These are phyloP conservation scores for Sebastiscus tertius DNA, from an alignment of 2,797 vertebrate genomes.

Conservation along the genomic window DNA sequence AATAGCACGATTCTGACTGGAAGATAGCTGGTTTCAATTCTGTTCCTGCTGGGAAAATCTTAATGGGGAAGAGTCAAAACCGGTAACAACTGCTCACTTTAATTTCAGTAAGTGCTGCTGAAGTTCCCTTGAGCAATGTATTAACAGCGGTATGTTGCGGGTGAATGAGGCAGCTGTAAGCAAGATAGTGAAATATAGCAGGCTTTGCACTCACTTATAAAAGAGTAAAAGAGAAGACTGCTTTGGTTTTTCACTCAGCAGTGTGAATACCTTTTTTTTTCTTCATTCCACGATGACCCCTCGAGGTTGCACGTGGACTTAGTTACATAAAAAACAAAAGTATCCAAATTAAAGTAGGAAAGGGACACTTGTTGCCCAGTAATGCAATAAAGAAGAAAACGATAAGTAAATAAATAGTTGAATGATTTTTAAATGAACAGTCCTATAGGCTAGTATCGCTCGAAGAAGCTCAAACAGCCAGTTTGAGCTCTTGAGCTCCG, in stretches of 20 bases:
- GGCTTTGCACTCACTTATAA: slow-evolving; percentile 3
- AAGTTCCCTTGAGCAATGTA: slow-evolving; percentile 29
- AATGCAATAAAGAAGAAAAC: not conserved
- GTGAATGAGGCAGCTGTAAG: slow-evolving; percentile 7
- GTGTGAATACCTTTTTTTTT: not conserved
- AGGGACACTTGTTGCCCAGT: not conserved
- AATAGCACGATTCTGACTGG: slow-evolving; percentile 7
- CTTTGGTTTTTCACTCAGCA: not conserved
- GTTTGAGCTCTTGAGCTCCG: too few species aligned
- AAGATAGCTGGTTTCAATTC: slow-evolving; percentile 49
- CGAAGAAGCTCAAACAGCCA: too few species aligned
- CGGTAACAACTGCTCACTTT: slow-evolving; percentile 2
- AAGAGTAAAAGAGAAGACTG: not conserved
- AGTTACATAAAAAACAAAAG: not conserved
- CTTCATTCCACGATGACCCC: not conserved
- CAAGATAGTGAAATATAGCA: not conserved
- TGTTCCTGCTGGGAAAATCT: slow-evolving; percentile 7
- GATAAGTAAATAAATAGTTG: not conserved
- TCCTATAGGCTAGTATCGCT: not conserved
- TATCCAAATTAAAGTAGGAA: not conserved
- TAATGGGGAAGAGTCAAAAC: not conserved
- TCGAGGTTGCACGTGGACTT: not conserved
- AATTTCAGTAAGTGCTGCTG: slow-evolving; percentile 25
- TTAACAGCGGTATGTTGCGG: not conserved
- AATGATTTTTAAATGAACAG: rapidly evolving